Conservation (phyloP, 2,797 vertebrate genomes). For the Nannoperca obscura region DNA sequence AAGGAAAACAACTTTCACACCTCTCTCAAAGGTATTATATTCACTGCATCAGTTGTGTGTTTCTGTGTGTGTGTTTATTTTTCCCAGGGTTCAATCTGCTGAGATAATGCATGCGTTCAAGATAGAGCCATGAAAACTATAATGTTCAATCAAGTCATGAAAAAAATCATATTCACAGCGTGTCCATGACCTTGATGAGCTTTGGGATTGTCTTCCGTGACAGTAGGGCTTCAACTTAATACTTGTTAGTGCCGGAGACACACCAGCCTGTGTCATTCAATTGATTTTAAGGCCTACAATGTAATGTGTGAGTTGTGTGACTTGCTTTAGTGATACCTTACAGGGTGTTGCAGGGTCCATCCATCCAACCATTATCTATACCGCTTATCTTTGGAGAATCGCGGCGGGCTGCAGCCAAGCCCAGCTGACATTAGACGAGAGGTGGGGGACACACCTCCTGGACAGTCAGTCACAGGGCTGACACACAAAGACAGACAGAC, state of each 20-base stretch:
- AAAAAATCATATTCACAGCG: slow-evolving; percentile 19
- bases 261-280: neutral
- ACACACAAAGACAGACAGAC: no score
- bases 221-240: neutral
- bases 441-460: no score
- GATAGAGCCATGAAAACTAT: slow-evolving; percentile 34
- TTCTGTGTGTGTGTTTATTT: slow-evolving; percentile 14
- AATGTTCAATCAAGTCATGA: slow-evolving; percentile 34
- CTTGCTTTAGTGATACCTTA: neutral
- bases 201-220: slow-evolving; percentile 4
- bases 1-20: slow-evolving; percentile 33
- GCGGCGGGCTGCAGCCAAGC: neutral
- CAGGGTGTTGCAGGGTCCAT: no score
- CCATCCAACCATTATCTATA: no score
- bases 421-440: no score
- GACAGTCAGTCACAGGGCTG: no score
- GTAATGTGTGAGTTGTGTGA: neutral
- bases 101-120: slow-evolving; percentile 17
- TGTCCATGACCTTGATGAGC: slow-evolving; percentile 35
- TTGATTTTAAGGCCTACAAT: neutral
- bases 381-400: no score
- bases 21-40: slow-evolving; percentile 17
- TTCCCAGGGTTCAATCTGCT: slow-evolving; percentile 20
- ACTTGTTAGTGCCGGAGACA: neutral
- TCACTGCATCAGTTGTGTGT: slow-evolving; percentile 18